A percentile compares a stretch with the other conserved stretches of the same genome.
phyloP scores from a whole-genome alignment of 2,797 vertebrate genomes.

The Merluccius polli region DNA sequence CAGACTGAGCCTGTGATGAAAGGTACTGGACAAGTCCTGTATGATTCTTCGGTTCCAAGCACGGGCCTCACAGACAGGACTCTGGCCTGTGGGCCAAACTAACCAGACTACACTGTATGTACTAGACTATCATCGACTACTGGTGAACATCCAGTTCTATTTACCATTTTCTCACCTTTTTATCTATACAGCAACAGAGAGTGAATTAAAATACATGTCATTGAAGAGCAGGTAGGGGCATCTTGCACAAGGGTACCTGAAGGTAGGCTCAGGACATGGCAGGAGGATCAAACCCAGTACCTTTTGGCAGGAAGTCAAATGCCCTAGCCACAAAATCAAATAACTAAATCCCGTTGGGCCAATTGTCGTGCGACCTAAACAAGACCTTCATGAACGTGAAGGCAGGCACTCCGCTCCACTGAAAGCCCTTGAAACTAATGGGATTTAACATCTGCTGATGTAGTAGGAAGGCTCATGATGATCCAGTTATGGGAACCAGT shows the following conservation, averaged over 20 bases:
- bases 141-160: not conserved
- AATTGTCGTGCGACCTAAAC: constrained; percentile 38
- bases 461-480: constrained; percentile 29
- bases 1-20: constrained; percentile 42
- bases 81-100: constrained; percentile 21
- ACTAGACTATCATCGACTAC: not conserved
- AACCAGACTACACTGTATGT: not conserved
- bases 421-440: constrained; percentile 32
- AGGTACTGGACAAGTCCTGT: constrained; percentile 36
- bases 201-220: not conserved
- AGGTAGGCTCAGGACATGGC: not conserved
- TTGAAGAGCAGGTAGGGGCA: not conserved
- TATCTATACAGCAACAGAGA: constrained; percentile 4
- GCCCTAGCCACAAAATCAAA: constrained; percentile 12
- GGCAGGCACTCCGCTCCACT: not conserved
- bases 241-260: not conserved
- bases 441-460: constrained; percentile 43
- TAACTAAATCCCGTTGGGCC: constrained; percentile 15
- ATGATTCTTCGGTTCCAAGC: constrained; percentile 33
- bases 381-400: constrained; percentile 24
- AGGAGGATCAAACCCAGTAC: not conserved
- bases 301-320: constrained; percentile 11
- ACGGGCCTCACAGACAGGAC: constrained; percentile 24
- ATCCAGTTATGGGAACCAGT: constrained; percentile 56
- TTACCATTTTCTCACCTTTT: not conserved